Evolutionary conservation across 1,140 invertebrate species (phyloP), one percentile per base, ranked within the genome.

Genomic region (Anastrepha obliqua): DNA sequence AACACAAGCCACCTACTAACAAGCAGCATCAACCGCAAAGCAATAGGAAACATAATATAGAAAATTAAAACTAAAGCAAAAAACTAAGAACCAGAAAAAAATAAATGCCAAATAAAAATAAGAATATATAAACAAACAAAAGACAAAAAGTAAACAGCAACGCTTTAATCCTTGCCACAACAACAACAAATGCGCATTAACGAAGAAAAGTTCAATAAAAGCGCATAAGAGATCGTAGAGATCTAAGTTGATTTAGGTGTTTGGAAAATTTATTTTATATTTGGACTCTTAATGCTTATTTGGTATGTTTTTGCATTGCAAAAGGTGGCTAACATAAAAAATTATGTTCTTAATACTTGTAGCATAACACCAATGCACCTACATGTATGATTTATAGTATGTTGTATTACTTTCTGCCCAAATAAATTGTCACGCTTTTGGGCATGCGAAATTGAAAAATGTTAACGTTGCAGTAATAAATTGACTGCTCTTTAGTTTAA

Each of bases 1-100:
- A 44, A 62, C 59, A 44, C n/a, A 86, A 59, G 58, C 55, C 55
- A 47, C n/a, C n/a, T 64, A 17, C 39, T 65, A 62, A 86, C 51
- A 86, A 86, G 64, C n/a, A 67, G 39, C 39, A 39, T 67, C 39
- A 67, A 20, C 64, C 20, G 29, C 64, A 67, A 39, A 67, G 29
- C 9, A 55, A 85, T 55, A 20, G 15, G 55, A 58, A 59, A 58
- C 11, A 62, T n/a, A n/a, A n/a, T n/a, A n/a, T 59, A 64, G 20
- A 64, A 65, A 86, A 42, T 15, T 13, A 85, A 39, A 9, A 60
- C 59, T 15, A 85, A 13, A 4, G 15, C 17, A 9, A 29, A 51
- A 81, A 81, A 29, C 29, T 1, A 29, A 58, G 2, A n/a, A 74
- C 20, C 2, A 74, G 39, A 44, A 74, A 44, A 17, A 86, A 86